Base-by-base conservation (phyloP, 2,888 invertebrate genomes). In the Hydrotaea diabolus region DNA sequence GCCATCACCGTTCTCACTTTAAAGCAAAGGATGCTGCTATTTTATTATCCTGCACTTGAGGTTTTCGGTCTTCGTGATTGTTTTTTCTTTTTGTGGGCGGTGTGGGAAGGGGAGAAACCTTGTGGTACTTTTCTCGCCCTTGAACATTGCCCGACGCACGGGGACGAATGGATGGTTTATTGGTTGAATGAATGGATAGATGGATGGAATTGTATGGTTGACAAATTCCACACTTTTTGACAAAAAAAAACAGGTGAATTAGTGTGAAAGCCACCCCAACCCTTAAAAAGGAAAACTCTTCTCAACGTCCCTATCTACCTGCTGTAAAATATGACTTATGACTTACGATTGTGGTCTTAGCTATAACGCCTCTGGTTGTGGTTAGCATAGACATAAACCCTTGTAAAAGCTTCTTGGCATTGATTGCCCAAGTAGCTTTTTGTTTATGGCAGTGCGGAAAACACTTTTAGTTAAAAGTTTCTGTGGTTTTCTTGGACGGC, bases 121-220 rank as follows among this genome's bases (percentile, higher is more conserved):
- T 85, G 85, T 85, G 74, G 77, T 85, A 85, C 85, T 80, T 85
- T 85, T 85, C 75, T 82, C 79, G 82, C 79, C 85, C 85, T 85
- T 85, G 82, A 85, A 74, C 62, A 77, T 64, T 85, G 79, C 80
- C 82, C 85, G 71, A 57, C 64, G 57, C 36, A 81, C 72, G 49
- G 46, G 43, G 49, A 5, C 21, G 69, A 11, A 49, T 49, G 69
- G 7, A 39, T 69, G 46, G n/a, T n/a, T n/a, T n/a, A n/a, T n/a
- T n/a, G n/a, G n/a, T n/a, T n/a, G n/a, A 2, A 31, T 31, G 31
- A 7, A 31, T 31, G 31, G 31, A 31, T 31, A 7, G 5, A 39
- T 69, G 46, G 36, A 43, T 69, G 15, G 7, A 69, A 69, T 69
- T 69, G 69, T 43, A 46, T 21, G 26, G 43, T 69, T 46, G 46